Conservation (phyloP, 2,888 invertebrate species). For the Eumerus sabulonum region DNA sequence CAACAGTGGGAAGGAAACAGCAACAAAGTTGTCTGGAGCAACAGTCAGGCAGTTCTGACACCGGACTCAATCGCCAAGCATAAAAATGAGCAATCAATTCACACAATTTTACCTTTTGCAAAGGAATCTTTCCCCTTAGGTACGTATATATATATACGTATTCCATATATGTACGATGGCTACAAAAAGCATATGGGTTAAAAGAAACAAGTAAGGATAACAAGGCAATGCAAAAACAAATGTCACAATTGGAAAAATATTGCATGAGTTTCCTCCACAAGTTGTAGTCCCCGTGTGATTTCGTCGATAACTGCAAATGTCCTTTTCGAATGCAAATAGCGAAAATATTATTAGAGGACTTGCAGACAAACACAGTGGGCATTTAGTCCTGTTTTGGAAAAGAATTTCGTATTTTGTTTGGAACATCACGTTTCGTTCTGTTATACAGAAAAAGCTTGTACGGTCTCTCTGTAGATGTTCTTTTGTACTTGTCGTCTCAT, state of each 20-base stretch:
- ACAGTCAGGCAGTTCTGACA: not conserved
- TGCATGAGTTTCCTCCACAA: conserved; percentile 46
- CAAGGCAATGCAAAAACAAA: conserved; percentile 59
- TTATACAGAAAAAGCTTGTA: conserved; percentile 15
- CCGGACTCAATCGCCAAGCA: not conserved
- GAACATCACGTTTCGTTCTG: conserved; percentile 45
- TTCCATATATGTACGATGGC: no score
- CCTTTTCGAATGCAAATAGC: conserved; percentile 42
- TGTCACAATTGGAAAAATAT: conserved; percentile 54
- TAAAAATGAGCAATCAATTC: conserved; percentile 41
- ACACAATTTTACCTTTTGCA: conserved; percentile 28
- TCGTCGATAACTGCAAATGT: conserved; percentile 42
- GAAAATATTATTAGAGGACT: no score
- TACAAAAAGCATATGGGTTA: no score
- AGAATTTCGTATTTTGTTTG: conserved; percentile 41
- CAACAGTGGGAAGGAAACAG: not conserved
- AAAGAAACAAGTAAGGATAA: conserved; percentile 38
- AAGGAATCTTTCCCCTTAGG: conserved; percentile 16
- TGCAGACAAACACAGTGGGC: conserved; percentile 5
- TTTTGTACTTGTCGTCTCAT: not conserved
- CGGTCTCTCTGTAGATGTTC: not conserved
- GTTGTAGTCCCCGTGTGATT: conserved; percentile 36
- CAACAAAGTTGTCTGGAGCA: not conserved
- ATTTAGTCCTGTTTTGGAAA: conserved; percentile 35
- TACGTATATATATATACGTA: no score